phyloP scores from a whole-genome alignment of 2,888 invertebrate genomes.

The Zeuzera pyrina region DNA sequence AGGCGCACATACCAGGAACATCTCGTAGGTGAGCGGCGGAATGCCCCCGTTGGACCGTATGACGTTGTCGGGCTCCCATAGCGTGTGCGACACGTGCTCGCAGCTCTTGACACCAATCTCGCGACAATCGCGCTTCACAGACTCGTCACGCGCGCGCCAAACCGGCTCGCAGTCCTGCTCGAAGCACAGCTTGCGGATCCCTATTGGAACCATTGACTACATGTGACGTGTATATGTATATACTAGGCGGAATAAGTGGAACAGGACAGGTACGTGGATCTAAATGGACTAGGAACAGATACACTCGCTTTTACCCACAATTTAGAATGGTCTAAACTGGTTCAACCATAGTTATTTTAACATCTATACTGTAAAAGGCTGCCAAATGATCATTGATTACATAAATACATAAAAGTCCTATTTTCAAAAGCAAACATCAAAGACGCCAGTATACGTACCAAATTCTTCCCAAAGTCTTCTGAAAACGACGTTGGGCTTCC shows the following conservation, averaged over 20 bases:
- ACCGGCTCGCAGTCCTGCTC: slow-evolving; percentile 83
- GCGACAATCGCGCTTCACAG: slow-evolving; percentile 68
- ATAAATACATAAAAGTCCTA: no score
- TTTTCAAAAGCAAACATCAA: no score
- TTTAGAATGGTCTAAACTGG: no score
- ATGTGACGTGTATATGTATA: no score
- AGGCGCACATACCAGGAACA: slow-evolving; percentile 74
- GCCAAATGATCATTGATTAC: no score
- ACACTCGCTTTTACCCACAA: no score
- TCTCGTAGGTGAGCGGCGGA: slow-evolving; percentile 80
- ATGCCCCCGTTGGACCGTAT: slow-evolving; percentile 79
- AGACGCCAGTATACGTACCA: slow-evolving; percentile 39
- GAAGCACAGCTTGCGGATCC: slow-evolving; percentile 67
- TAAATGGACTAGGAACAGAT: no score
- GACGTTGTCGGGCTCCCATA: slow-evolving; percentile 79
- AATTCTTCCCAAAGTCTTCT: slow-evolving; percentile 73
- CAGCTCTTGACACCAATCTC: slow-evolving; percentile 67
- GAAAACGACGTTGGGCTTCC: slow-evolving; percentile 74
- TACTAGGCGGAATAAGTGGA: no score
- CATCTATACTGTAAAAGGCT: no score
- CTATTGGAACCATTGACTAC: no score
- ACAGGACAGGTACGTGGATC: no score
- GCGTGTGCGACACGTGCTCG: slow-evolving; percentile 79
- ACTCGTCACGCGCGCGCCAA: slow-evolving; percentile 76
- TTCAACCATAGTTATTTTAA: no score